These are phyloP conservation scores for Bhutanitis thaidina DNA, from an alignment of 2,888 invertebrate genomes.

Conservation along the genomic window DNA sequence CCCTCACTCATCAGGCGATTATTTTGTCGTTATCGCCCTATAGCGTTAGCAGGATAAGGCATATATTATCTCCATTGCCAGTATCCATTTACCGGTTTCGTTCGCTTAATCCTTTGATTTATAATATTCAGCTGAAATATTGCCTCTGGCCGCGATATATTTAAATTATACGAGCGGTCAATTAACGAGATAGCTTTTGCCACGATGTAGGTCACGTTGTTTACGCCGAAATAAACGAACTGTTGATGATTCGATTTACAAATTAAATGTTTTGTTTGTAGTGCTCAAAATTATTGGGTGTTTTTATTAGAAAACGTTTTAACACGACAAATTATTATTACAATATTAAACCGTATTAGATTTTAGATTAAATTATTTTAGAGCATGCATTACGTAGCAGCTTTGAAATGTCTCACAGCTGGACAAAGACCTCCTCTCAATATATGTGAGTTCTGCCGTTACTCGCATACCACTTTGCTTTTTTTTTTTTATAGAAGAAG, in stretches of 20 bases:
- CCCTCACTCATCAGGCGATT: conserved; percentile 53
- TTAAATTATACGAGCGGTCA: conserved; percentile 76
- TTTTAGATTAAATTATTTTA: too few relatives aligned
- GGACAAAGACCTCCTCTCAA: too few relatives aligned
- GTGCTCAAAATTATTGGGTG: background rate
- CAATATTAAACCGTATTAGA: too few relatives aligned
- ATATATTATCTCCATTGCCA: conserved; percentile 70
- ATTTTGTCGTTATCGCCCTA: conserved; percentile 74
- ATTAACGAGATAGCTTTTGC: conserved; percentile 74
- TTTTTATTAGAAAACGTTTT: too few relatives aligned
- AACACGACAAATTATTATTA: too few relatives aligned
- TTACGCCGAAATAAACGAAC: conserved; percentile 14
- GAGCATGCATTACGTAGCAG: too few relatives aligned
- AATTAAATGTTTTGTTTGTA: conserved; percentile 11
- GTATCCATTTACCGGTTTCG: conserved; percentile 67
- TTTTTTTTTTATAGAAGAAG: too few relatives aligned
- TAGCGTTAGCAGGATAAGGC: conserved; percentile 76
- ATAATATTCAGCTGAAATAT: conserved; percentile 70
- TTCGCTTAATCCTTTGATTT: conserved; percentile 76
- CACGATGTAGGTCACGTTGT: conserved; percentile 32
- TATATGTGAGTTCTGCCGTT: too few relatives aligned
- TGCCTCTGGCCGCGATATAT: conserved; percentile 69
- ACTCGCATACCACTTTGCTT: too few relatives aligned
- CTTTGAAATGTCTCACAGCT: too few relatives aligned
- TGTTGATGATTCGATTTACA: conserved; percentile 20